These are phyloP conservation scores for Oryzias dopingdopingensis DNA, from an alignment of 2,797 vertebrate species.

Conservation along the genomic window DNA sequence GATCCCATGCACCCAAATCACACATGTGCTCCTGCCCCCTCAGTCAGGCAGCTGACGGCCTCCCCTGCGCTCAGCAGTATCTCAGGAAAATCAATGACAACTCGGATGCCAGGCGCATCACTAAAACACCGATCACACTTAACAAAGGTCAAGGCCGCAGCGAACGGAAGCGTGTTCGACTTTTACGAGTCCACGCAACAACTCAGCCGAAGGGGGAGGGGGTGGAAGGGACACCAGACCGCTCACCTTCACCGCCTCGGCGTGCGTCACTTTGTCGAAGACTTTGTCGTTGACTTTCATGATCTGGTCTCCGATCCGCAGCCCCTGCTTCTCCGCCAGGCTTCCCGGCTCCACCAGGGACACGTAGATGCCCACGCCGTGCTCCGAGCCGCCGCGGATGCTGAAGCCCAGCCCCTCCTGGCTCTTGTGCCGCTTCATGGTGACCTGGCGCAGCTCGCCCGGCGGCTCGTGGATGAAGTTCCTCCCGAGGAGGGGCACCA, in stretches of 20 bases:
- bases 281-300: conserved; percentile 93
- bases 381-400: conserved; percentile 95
- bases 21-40: no score
- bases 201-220: no score
- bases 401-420: conserved; percentile 96
- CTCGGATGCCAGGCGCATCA: no score
- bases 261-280: conserved; percentile 89
- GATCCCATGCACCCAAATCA: no score
- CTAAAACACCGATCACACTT: neutral
- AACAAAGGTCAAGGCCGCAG: neutral
- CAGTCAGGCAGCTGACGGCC: no score
- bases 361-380: conserved; percentile 96
- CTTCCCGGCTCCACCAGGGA: conserved; percentile 95
- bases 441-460: conserved; percentile 85
- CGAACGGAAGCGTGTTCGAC: no score
- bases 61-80: no score
- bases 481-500: conserved; percentile 77
- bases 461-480: conserved; percentile 79
- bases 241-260: conserved; percentile 92
- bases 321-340: conserved; percentile 91
- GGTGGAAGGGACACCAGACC: no score
- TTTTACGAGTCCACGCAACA: neutral
- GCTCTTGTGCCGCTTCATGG: conserved; percentile 89
- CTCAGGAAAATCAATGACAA: neutral
- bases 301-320: conserved; percentile 93